phyloP scores from a whole-genome alignment of 2,888 invertebrate genomes.

The Andrena trimmerana region DNA sequence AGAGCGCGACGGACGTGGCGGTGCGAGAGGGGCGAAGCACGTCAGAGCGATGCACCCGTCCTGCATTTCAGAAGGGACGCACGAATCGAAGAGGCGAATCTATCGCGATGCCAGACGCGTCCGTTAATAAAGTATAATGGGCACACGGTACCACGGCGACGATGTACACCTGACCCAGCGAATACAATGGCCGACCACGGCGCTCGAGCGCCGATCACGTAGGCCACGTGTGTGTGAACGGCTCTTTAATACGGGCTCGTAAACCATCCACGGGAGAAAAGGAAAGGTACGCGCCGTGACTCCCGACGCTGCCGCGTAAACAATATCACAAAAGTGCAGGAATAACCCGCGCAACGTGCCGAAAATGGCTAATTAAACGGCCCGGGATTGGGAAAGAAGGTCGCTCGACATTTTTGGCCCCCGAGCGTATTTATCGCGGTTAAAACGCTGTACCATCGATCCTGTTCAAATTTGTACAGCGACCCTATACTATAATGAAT shows the following conservation, averaged over 20 bases:
- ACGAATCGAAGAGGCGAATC: slow-evolving; percentile 64
- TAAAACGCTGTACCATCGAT: not conserved
- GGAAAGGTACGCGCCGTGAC: slow-evolving; percentile 48
- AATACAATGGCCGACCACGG: slow-evolving; percentile 71
- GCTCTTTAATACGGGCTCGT: slow-evolving; percentile 75
- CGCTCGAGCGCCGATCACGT: slow-evolving; percentile 74
- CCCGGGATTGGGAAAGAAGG: slow-evolving; percentile 1
- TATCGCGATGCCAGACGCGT: slow-evolving; percentile 76
- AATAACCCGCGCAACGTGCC: slow-evolving; percentile 24
- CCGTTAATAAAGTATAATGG: slow-evolving; percentile 81
- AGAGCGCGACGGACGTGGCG: slow-evolving; percentile 23
- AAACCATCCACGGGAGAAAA: slow-evolving; percentile 69
- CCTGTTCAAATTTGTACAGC: slow-evolving; percentile 1
- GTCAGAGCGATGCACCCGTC: slow-evolving; percentile 59
- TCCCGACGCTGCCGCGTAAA: slow-evolving; percentile 37
- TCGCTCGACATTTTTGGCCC: not conserved
- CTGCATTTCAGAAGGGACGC: slow-evolving; percentile 54
- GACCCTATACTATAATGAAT: not conserved
- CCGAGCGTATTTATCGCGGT: slow-evolving; percentile 16
- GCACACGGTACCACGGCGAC: slow-evolving; percentile 71
- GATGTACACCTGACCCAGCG: slow-evolving; percentile 76
- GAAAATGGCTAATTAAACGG: slow-evolving; percentile 47
- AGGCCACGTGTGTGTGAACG: slow-evolving; percentile 71
- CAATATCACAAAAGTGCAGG: slow-evolving; percentile 42
- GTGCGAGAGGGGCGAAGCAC: slow-evolving; percentile 27